Percentiles rank a stretch among this genome's conserved stretches.
phyloP scores from a whole-genome alignment of 2,113 vertebrate genomes.

The Callopanchax toddi region DNA sequence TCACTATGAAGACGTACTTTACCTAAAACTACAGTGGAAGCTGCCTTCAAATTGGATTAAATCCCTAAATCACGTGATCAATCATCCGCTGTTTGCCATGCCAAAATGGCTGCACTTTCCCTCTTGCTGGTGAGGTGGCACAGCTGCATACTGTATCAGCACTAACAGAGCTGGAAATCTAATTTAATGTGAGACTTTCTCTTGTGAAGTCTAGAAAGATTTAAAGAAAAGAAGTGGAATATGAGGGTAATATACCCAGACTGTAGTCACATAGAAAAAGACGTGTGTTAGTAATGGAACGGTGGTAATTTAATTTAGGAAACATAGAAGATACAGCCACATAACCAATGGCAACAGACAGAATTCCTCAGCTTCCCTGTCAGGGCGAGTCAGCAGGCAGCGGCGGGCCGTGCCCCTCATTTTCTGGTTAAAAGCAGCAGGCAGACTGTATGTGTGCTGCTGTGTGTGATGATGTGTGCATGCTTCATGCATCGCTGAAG shows the following conservation, averaged over 20 bases:
- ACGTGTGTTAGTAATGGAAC: slow-evolving; percentile 29
- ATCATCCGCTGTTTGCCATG: slow-evolving; percentile 47
- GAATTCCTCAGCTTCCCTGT: slow-evolving; percentile 58
- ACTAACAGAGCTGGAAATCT: slow-evolving; percentile 6
- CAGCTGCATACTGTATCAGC: slow-evolving; percentile 11
- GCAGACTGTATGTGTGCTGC: slow-evolving; percentile 57
- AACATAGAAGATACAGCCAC: slow-evolving; percentile 40
- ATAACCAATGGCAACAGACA: slow-evolving; percentile 42
- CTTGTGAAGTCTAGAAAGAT: slow-evolving; percentile 11
- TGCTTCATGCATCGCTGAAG: slow-evolving; percentile 65
- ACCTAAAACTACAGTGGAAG: slow-evolving; percentile 23
- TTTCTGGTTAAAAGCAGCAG: slow-evolving; percentile 62
- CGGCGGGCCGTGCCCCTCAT: slow-evolving; percentile 45
- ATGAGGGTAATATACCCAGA: slow-evolving; percentile 2
- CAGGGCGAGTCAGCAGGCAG: slow-evolving; percentile 40
- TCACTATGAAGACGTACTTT: slow-evolving; percentile 40
- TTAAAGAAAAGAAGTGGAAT: background rate
- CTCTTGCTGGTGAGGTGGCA: slow-evolving; percentile 40
- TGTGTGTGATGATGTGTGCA: slow-evolving; percentile 65
- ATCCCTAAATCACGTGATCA: slow-evolving; percentile 64
- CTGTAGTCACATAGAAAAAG: slow-evolving; percentile 19
- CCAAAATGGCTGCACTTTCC: slow-evolving; percentile 50
- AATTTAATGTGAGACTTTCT: slow-evolving; percentile 13
- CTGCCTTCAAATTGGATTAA: slow-evolving; percentile 64
- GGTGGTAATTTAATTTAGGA: slow-evolving; percentile 64